These are phyloP conservation scores for Tridacna crocea DNA, from an alignment of 2,888 invertebrate genomes.

Conservation along the genomic window DNA sequence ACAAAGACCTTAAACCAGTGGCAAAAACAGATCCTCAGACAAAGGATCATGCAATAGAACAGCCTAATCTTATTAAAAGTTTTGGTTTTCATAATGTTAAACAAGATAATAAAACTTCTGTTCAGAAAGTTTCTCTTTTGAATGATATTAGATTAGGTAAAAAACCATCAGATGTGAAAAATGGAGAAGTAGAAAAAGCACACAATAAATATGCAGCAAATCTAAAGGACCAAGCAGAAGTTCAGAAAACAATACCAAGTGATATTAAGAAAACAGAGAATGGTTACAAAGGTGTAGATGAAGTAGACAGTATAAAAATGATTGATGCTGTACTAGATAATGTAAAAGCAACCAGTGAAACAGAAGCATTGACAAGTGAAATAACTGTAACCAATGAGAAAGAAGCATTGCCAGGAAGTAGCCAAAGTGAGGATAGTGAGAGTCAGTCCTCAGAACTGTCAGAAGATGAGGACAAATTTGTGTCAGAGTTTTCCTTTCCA, in stretches of 20 bases:
- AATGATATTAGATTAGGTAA: slow-evolving; percentile 53
- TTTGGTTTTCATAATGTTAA: slow-evolving; percentile 12
- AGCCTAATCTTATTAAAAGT: slow-evolving; percentile 15
- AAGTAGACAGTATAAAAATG: not conserved
- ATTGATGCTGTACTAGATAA: not conserved
- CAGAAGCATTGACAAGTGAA: slow-evolving; percentile 9
- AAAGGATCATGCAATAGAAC: slow-evolving; percentile 6
- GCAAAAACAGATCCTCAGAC: slow-evolving; percentile 13
- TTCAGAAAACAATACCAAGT: not conserved
- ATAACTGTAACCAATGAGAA: slow-evolving; percentile 1
- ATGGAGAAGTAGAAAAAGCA: not conserved
- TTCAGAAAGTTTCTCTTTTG: slow-evolving; percentile 27
- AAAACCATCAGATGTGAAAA: slow-evolving; percentile 49
- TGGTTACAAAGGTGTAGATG: not conserved
- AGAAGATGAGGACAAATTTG: slow-evolving; percentile 57
- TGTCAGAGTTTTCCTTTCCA: slow-evolving; percentile 56
- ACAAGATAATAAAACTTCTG: slow-evolving; percentile 2
- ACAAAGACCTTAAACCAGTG: slow-evolving; percentile 57
- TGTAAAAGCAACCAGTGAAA: not conserved
- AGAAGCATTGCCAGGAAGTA: not conserved
- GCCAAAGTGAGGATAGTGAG: slow-evolving; percentile 37
- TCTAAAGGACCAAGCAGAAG: not conserved
- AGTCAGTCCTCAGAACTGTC: slow-evolving; percentile 40
- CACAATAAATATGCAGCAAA: not conserved
- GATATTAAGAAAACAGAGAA: not conserved